Conservation (phyloP, 2,888 invertebrate genomes). For the Papilio gigon region DNA sequence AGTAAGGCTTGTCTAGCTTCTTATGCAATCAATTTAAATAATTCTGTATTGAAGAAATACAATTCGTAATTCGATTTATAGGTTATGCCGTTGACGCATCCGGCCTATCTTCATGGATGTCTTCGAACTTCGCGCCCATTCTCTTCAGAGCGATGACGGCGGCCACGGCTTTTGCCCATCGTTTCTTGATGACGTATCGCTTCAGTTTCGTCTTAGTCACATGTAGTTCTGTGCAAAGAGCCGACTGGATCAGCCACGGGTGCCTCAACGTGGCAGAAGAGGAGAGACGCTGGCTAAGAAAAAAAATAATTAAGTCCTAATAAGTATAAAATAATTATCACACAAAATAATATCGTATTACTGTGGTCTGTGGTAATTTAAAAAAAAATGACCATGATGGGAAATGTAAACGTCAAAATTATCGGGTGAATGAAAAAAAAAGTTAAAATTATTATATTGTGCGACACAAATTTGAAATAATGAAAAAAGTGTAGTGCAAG, state of each 20-base stretch:
- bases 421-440: not conserved
- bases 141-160: conserved; percentile 92
- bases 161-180: conserved; percentile 95
- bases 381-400: conserved; percentile 1
- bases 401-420: conserved; percentile 2
- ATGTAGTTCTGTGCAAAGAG: conserved; percentile 85
- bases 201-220: conserved; percentile 91
- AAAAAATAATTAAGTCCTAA: conserved; percentile 18
- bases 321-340: not conserved
- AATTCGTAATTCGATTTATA: not conserved
- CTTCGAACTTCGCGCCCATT: conserved; percentile 91
- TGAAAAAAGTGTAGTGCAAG: not conserved
- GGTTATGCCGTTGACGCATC: conserved; percentile 18
- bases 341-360: not conserved
- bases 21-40: conserved; percentile 10
- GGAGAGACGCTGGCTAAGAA: conserved; percentile 86
- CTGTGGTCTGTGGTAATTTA: not conserved
- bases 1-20: conserved; percentile 9
- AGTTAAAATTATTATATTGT: not conserved
- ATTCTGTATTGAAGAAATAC: not conserved
- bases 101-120: conserved; percentile 48
- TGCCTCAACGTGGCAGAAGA: conserved; percentile 88
- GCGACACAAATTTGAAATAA: conserved; percentile 2
- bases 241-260: conserved; percentile 88
- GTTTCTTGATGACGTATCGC: conserved; percentile 93